These are phyloP conservation scores for Palythoa grandiflora DNA, from an alignment of 92 coral and sea anemone species.

Conservation along the genomic window DNA sequence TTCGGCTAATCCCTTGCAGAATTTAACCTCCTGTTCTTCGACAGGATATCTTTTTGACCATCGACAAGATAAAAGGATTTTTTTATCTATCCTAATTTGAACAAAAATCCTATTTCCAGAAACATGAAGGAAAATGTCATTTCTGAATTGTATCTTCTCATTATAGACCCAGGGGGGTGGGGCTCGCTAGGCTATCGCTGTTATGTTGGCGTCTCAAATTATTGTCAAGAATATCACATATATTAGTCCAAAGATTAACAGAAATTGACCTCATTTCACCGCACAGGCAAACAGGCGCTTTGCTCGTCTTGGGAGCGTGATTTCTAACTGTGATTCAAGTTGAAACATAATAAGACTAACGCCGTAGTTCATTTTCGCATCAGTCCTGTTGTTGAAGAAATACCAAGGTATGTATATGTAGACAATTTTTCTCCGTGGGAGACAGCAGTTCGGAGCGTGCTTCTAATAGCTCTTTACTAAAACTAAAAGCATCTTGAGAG, in stretches of 20 bases:
- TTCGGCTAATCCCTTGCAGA: neutral
- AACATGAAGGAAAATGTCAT: neutral
- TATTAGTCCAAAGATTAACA: constrained; percentile 42
- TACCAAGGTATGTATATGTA: constrained; percentile 13
- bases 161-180: constrained; percentile 28
- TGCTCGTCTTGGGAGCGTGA: constrained; percentile 7
- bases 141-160: neutral
- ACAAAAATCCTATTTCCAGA: neutral
- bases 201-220: constrained; percentile 12
- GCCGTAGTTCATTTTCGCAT: too few relatives aligned
- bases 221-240: constrained; percentile 17
- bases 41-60: neutral
- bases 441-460: neutral
- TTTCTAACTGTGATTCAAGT: neutral
- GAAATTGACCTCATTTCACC: constrained; percentile 39
- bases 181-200: neutral
- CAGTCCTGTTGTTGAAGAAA: neutral
- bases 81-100: neutral
- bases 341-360: neutral
- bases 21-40: neutral
- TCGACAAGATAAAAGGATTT: neutral
- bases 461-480: neutral
- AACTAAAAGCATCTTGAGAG: neutral
- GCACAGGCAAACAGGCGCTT: constrained; percentile 20
- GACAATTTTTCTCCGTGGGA: neutral